Evolutionary conservation across 2,888 invertebrate genomes (phyloP), one percentile per base, ranked within the genome.

Genomic region (Papilio protenor): DNA sequence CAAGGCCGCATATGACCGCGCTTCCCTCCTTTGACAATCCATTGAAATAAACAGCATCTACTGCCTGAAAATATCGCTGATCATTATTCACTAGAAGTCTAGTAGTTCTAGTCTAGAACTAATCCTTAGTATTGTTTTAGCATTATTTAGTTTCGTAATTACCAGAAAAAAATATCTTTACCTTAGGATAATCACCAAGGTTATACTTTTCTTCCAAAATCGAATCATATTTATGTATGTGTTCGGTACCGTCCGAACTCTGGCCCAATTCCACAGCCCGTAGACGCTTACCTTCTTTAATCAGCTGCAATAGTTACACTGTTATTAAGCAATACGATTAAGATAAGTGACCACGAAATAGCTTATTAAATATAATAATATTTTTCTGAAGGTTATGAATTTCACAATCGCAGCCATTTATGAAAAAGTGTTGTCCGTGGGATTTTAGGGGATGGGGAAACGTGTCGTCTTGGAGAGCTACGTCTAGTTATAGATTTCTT

Each of bases 21-120:
- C 94, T 93, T 0, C 96, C 97, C 71, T 96, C 91, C 73, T 91
- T 89, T 78, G 96, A 96, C 47, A 96, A 95, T 1, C 96, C 96
- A 84, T 96, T 96, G 84, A 96, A 96, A 82, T 96, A 96, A 10
- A 96, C 95, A 0, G 95, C 96, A 90, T 97, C 97, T 47, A 97
- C 96, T 5, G 96, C 96, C 96, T 97, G 86, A 76, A 92, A 92
- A 83, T 66, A 4, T 8, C 27, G 47, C 72, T 57, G 27, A 52
- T 14, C 11, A 45, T 23, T 21, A 40, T 18, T 40, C 27, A 12
- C 3, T 55, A 45, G 27, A 69, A 66, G 55, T 40, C 8, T 47
- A 47, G 75, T 69, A 23, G 21, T n/a, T 47, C 45, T 11, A 14
- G 27, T 57, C 3, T 69, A 8, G 16, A 16, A 52, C 16, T 16